Conservation (phyloP, 2,113 vertebrate genomes). For the Cebus imitator region DNA sequence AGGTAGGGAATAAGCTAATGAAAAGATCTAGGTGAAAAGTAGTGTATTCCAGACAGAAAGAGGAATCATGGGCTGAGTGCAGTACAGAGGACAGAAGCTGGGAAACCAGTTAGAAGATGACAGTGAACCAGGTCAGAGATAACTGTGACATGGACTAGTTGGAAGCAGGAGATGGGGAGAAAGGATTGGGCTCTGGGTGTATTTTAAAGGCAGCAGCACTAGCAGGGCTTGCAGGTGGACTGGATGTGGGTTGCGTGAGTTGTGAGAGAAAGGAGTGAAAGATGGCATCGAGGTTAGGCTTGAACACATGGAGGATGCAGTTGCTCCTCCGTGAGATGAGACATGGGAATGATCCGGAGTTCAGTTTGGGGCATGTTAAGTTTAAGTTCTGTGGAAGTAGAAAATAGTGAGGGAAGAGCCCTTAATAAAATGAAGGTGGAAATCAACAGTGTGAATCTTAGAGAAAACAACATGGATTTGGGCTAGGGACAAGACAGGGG, state of each 20-base stretch:
- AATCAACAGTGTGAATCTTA: neutral
- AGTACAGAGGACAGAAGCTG: neutral
- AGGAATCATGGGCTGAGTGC: neutral
- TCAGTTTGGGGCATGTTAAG: neutral
- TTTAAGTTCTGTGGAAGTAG: neutral
- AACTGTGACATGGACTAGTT: accelerated
- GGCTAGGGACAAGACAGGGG: neutral
- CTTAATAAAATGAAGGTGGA: neutral
- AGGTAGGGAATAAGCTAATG: neutral
- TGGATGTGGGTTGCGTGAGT: accelerated
- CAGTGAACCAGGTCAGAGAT: neutral
- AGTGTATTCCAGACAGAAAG: neutral
- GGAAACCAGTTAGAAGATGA: neutral
- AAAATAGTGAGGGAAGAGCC: neutral
- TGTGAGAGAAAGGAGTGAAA: neutral
- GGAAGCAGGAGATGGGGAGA: neutral
- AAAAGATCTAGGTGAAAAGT: neutral
- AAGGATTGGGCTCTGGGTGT: neutral
- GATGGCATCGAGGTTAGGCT: neutral
- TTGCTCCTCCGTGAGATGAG: neutral
- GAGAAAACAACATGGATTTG: neutral
- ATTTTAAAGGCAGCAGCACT: neutral
- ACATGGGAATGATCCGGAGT: neutral
- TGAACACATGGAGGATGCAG: neutral
- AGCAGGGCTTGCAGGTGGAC: neutral